Conservation (phyloP, 2,113 vertebrate species). For the Chionis minor region DNA sequence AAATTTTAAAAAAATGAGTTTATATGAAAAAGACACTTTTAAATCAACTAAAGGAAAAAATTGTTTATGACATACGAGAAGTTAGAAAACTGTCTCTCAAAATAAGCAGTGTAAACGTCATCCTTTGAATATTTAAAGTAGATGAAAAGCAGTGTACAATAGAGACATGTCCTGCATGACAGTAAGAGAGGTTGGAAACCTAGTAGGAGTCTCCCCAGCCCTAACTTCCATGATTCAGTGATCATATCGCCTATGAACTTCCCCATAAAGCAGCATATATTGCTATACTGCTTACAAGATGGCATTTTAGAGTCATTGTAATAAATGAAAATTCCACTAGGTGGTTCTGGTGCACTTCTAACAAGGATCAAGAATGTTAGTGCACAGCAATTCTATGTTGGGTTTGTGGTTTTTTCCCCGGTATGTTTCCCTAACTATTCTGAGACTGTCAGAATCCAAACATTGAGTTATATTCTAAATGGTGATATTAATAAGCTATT, state of each 20-base stretch:
- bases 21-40: neutral
- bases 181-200: neutral
- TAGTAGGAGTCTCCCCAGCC: neutral
- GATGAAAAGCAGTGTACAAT: neutral
- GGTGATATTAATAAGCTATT: neutral
- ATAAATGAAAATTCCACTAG: conserved; percentile 74
- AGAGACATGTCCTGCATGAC: neutral
- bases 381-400: neutral
- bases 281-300: neutral
- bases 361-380: neutral
- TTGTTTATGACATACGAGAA: neutral
- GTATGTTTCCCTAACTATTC: neutral
- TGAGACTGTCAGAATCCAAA: neutral
- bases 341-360: conserved; percentile 74
- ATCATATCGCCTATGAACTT: neutral
- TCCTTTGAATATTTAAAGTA: neutral
- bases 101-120: neutral
- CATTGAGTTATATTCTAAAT: neutral
- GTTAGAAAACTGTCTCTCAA: neutral
- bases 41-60: neutral
- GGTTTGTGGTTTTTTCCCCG: neutral
- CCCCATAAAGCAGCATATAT: neutral
- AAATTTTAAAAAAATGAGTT: neutral
- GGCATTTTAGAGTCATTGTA: conserved; percentile 22
- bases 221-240: neutral